Base-by-base conservation (phyloP, 2,797 vertebrate genomes). In the Notolepis coatsorum region DNA sequence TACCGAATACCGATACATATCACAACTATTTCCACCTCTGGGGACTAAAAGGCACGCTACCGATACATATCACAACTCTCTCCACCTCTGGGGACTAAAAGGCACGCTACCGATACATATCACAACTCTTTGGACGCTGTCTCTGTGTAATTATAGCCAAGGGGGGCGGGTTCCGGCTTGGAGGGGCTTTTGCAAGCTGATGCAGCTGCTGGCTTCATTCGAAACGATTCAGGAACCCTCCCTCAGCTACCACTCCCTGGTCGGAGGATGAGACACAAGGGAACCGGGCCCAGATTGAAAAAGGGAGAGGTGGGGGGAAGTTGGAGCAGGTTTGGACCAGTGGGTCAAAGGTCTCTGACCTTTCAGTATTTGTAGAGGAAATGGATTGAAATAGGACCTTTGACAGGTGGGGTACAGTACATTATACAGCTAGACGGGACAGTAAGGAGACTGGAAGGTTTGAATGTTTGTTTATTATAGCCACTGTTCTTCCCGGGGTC, bases 131-230 rank as follows among this genome's bases (percentile, higher is more conserved):
- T n/a, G n/a, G n/a, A n/a, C n/a, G n/a, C n/a, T n/a, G n/a, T n/a
- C 53, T 28, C 2, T 18, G 61, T 45, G 60, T 86, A 86, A 81
- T 81, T 84, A 84, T 85, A 85, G 84, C 81, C 63, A 41, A 50
- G 28, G 60, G 10, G 7, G 37, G 31, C 49, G 31, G 42, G 18
- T n/a, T 9, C 10, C 55, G 39, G 1, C 38, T 25, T 15, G 3
- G 41, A 3, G 5, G 74, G 45, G 23, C 4, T 7, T 62, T 38
- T 30, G 43, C 59, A 70, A 61, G 33, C 53, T 60, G 66, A 15
- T 63, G 68, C 91, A 92, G 91, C 90, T 92, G 91, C 83, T 80
- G 83, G 71, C 65, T 81, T 88, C 86, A 82, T 62, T 88, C 79
- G 9, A 61, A 61, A 49, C 45, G n/a, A 62, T 69, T 65, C 49